Base-by-base conservation (phyloP, 2,113 vertebrate species). In the Trochalopteron elliotii region DNA sequence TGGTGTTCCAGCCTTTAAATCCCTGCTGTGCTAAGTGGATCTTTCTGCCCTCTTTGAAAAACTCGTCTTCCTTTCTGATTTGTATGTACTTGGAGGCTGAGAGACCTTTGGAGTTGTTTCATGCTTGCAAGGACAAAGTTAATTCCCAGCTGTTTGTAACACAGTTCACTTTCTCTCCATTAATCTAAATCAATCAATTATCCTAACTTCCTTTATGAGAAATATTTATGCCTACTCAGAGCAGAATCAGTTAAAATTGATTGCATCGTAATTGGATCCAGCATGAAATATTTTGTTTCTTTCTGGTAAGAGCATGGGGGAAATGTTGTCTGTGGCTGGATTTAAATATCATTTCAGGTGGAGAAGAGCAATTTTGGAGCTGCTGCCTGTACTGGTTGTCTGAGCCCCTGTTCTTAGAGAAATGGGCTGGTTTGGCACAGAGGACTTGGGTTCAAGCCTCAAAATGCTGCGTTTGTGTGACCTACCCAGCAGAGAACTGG, bases 101-200 rank as follows among this genome's bases (percentile, higher is more conserved):
- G 52, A 81, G 71, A 77, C 79, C 75, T 83, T 81, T 71, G 59
- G n/a, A 47, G 23, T 61, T 83, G 31, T 76, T 30, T 81, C 12
- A 1, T 37, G 17, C 20, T 93, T 92, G 59, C 67, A 85, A 90
- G 82, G 68, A 59, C 44, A n/a, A 65, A 87, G 59, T 72, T 82
- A 69, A 78, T 93, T 93, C 89, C 82, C 75, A 83, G 55, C 82
- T 86, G 60, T 85, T 90, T 5, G 5, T 70, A 52, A 77, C 22
- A 80, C 55, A 91, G 78, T 74, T 91, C 59, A 20, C 47, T 80
- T 86, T 93, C 67, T 94, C 24, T 2, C 2, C 55, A 39, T 91
- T 88, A 87, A 89, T 89, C 82, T 77, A 10, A 80, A 85, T 90
- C 90, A 91, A 90, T 95, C 93, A 69, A 89, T 83, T 90, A 83